These are phyloP conservation scores for Alosa sapidissima DNA, from an alignment of 2,797 vertebrate species.

Conservation along the genomic window DNA sequence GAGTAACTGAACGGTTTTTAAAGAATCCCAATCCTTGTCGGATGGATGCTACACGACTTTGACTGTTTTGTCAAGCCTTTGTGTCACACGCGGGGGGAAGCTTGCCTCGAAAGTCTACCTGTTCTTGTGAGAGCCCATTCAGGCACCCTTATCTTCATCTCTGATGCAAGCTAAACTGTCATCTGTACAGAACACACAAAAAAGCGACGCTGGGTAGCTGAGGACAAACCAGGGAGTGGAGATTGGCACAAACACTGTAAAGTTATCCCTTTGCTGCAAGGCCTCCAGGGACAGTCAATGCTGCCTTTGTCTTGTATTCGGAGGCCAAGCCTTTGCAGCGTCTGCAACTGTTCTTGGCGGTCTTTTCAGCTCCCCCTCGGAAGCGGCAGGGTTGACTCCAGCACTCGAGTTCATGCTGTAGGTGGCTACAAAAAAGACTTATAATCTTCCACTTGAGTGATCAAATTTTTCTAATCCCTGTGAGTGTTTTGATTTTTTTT, in stretches of 20 bases:
- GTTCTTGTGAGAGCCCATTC: background rate
- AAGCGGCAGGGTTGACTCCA: background rate
- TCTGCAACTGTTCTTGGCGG: background rate
- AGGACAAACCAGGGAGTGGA: conserved; percentile 21
- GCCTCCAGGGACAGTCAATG: conserved; percentile 5
- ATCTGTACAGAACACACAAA: background rate
- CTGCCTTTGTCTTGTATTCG: conserved; percentile 12
- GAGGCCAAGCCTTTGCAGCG: conserved; percentile 10
- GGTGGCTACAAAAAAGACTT: background rate
- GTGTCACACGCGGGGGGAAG: background rate
- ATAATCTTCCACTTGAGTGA: conserved; percentile 6
- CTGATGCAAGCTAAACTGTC: background rate
- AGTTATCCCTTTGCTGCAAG: background rate
- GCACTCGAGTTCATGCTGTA: background rate
- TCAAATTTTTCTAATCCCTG: background rate
- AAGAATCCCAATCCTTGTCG: background rate
- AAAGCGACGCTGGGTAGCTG: background rate
- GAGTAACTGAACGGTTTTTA: background rate
- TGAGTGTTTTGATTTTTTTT: conserved; percentile 8
- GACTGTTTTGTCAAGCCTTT: background rate
- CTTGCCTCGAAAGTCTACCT: background rate
- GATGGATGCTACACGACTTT: background rate
- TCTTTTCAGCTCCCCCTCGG: background rate
- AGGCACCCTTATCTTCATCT: background rate
- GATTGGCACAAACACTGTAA: conserved; percentile 16